Conservation (phyloP, 2,113 vertebrate species). For the Tretioscincus oriximinensis region DNA sequence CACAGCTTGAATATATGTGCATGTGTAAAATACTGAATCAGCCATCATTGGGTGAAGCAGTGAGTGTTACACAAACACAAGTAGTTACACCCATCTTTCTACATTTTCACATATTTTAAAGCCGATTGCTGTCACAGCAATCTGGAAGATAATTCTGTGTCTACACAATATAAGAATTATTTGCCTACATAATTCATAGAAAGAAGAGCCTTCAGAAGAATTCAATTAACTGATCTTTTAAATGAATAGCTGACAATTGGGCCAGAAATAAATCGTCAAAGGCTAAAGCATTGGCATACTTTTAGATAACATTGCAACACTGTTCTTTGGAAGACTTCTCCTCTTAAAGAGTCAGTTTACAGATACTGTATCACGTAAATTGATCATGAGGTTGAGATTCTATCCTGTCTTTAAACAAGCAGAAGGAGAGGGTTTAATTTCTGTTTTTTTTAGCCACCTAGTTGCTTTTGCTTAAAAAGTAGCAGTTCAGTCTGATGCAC, state of each 20-base stretch:
- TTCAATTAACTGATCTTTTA: conserved; percentile 19
- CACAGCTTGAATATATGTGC: too few relatives aligned
- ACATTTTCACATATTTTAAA: conserved; percentile 30
- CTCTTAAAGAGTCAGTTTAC: conserved; percentile 56
- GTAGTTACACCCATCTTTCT: too few relatives aligned
- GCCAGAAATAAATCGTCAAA: conserved; percentile 40
- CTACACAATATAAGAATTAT: background rate
- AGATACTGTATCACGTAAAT: conserved; percentile 65
- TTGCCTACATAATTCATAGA: too few relatives aligned
- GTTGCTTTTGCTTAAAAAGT: conserved; percentile 11
- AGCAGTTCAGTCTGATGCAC: conserved; percentile 34
- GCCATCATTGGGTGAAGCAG: background rate
- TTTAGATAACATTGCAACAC: conserved; percentile 40
- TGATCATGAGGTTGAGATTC: conserved; percentile 61
- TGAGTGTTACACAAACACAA: background rate
- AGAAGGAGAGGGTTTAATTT: conserved; percentile 47
- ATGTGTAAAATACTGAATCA: background rate
- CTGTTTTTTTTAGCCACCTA: conserved; percentile 43
- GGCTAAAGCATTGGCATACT: conserved; percentile 37
- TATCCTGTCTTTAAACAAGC: conserved; percentile 52
- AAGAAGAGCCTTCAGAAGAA: conserved; percentile 42
- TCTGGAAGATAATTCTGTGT: background rate
- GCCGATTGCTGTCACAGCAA: background rate
- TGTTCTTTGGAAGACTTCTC: conserved; percentile 34
- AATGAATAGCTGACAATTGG: conserved; percentile 31